Conservation (phyloP, 1,140 invertebrate genomes). For the Brachionus rubens region DNA sequence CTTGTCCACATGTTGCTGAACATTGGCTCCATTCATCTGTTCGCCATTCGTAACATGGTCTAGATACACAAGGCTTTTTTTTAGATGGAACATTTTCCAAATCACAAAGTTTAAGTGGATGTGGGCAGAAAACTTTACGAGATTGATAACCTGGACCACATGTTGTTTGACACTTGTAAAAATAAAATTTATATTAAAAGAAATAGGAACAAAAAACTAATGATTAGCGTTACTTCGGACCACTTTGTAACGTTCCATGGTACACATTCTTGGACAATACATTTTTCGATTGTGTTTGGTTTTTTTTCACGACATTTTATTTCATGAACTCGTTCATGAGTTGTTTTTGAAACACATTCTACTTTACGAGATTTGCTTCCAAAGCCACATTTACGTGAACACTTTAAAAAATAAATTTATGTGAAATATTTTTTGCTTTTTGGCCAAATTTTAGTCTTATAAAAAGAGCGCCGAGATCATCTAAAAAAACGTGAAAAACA, state of each 20-base stretch:
- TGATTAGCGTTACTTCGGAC: not conserved
- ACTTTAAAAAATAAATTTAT: not conserved
- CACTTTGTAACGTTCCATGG: constrained; percentile 3
- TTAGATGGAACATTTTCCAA: not conserved
- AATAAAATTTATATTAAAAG: not conserved
- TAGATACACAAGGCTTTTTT: not conserved
- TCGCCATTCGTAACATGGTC: not conserved
- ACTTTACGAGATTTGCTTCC: not conserved
- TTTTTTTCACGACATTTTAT: not conserved
- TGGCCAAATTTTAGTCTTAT: too few species aligned
- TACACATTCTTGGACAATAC: constrained; percentile 4
- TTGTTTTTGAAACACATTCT: not conserved
- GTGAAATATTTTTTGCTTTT: not conserved
- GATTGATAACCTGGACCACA: constrained; percentile 15
- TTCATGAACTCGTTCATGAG: not conserved
- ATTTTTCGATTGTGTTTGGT: not conserved
- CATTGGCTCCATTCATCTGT: constrained; percentile 12
- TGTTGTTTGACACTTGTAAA: not conserved
- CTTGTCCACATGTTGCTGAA: constrained; percentile 32
- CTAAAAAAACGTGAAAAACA: too few species aligned
- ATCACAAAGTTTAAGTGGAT: constrained; percentile 1
- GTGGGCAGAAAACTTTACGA: constrained; percentile 26
- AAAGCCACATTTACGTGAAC: not conserved
- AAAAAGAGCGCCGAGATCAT: too few species aligned
- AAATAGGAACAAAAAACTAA: not conserved